These are phyloP conservation scores for Microtus montanus DNA, from an alignment of 2,113 vertebrate species.

Conservation along the genomic window DNA sequence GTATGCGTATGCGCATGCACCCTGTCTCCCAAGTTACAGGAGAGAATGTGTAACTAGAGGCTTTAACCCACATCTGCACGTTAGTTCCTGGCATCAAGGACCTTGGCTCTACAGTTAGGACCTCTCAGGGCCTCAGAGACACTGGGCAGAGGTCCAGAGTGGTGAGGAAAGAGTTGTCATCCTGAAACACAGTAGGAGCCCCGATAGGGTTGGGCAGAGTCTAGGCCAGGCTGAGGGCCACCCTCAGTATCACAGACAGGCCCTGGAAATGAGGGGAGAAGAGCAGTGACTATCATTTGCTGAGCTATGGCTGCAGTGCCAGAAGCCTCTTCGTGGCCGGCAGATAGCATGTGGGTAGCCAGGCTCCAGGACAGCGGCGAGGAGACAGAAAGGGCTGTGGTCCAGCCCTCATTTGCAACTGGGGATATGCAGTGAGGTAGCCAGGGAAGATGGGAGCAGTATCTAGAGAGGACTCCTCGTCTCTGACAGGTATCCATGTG, in stretches of 20 bases:
- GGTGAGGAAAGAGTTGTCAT: background rate
- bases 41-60: background rate
- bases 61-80: background rate
- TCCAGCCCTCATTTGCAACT: background rate
- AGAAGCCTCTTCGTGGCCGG: background rate
- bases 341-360: background rate
- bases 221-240: background rate
- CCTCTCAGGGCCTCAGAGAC: background rate
- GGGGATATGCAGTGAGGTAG: background rate
- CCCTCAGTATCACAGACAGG: background rate
- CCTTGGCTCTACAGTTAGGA: background rate
- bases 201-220: rapidly evolving
- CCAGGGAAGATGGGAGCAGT: background rate
- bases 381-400: background rate
- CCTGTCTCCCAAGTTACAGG: background rate
- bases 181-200: background rate
- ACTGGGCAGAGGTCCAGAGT: background rate
- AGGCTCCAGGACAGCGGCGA: background rate
- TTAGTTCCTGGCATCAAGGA: background rate
- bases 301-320: background rate
- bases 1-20: rapidly evolving
- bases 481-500: background rate
- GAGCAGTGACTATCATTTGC: rapidly evolving
- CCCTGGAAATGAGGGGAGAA: background rate
- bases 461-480: rapidly evolving